Conservation (phyloP, 1,140 invertebrate species). For the Cataglyphis hispanica region DNA sequence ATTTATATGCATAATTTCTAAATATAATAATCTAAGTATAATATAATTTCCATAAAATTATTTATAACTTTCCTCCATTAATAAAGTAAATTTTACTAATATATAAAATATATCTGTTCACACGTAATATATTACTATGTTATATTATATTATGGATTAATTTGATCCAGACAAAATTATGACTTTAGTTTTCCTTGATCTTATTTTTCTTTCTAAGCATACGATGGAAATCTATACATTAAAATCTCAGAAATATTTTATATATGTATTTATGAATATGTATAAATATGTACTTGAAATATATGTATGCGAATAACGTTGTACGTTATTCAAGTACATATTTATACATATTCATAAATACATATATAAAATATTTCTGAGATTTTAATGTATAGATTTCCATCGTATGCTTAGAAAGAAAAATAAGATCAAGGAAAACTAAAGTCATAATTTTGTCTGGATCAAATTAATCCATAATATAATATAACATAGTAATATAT, state of each 20-base stretch:
- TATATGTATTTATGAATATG: no score
- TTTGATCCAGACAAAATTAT: neutral
- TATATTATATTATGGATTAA: neutral
- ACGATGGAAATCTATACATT: neutral
- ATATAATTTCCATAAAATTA: constrained; percentile 5
- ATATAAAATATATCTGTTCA: neutral
- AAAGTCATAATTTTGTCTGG: neutral
- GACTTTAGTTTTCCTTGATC: neutral
- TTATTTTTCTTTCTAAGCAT: neutral
- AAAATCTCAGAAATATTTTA: neutral
- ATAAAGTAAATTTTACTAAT: neutral
- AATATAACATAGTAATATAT: neutral
- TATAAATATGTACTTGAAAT: no score
- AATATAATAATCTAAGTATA: no score
- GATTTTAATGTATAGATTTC: neutral
- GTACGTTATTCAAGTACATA: no score
- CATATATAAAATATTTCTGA: neutral
- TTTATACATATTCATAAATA: no score
- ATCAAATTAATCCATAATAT: neutral
- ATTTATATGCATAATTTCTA: no score
- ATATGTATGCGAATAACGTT: no score
- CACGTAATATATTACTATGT: neutral
- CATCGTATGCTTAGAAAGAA: neutral
- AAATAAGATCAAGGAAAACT: neutral
- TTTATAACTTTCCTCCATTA: neutral